Conservation (phyloP, 2,888 invertebrate species). For the Iphiclides podalirius region DNA sequence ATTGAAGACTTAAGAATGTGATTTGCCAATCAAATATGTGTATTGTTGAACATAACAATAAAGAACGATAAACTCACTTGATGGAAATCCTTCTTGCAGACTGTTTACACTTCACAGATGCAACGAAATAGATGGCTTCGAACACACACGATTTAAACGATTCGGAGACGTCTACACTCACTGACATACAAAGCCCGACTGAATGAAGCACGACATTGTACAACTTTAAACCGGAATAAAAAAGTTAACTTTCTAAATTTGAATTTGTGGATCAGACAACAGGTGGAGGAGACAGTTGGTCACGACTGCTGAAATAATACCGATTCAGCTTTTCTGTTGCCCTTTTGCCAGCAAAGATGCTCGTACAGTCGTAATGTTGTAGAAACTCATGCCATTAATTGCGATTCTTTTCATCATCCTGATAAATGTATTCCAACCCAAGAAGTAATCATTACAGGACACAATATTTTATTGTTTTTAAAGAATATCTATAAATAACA, state of each 20-base stretch:
- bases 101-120: constrained; percentile 34
- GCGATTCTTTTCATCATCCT: too few species aligned
- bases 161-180: constrained; percentile 46
- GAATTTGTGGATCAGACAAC: constrained; percentile 55
- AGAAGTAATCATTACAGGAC: too few species aligned
- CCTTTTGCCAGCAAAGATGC: too few species aligned
- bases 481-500: too few species aligned
- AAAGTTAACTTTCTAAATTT: constrained; percentile 73
- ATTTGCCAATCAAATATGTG: too few species aligned
- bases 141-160: constrained; percentile 26
- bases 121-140: constrained; percentile 32
- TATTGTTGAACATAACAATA: too few species aligned
- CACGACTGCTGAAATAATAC: constrained; percentile 17
- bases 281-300: constrained; percentile 38
- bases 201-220: constrained; percentile 55
- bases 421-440: too few species aligned
- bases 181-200: constrained; percentile 61
- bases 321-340: constrained; percentile 1
- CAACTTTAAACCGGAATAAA: constrained; percentile 57
- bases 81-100: constrained; percentile 33
- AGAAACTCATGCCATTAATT: too few species aligned
- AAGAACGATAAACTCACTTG: too few species aligned
- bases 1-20: too few species aligned
- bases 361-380: too few species aligned
- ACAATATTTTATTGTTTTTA: too few species aligned